phyloP scores from a whole-genome alignment of 2,888 invertebrate genomes.

The Drosophila nigricruria region DNA sequence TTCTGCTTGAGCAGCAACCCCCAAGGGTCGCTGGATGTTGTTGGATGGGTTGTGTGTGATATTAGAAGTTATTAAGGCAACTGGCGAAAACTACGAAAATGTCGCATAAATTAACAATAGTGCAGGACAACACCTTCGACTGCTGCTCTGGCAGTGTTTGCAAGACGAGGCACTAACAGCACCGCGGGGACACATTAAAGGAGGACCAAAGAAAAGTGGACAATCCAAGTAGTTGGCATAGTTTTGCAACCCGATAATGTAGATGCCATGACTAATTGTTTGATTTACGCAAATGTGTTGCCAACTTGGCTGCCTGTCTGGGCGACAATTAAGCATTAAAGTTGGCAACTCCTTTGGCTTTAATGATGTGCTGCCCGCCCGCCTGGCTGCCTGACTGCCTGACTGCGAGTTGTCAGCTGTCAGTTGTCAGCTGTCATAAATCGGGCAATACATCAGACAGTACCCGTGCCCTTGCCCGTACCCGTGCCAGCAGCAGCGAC shows the following conservation, averaged over 20 bases:
- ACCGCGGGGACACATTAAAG: slow-evolving; percentile 79
- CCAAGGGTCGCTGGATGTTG: slow-evolving; percentile 44
- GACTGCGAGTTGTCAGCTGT: slow-evolving; percentile 57
- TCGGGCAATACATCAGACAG: slow-evolving; percentile 70
- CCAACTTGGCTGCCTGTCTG: slow-evolving; percentile 15
- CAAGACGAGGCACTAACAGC: slow-evolving; percentile 75
- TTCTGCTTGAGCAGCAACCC: slow-evolving; percentile 27
- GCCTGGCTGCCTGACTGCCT: slow-evolving; percentile 7
- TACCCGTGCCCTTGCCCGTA: neutral
- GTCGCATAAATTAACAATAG: slow-evolving; percentile 75
- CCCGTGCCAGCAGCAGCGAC: slow-evolving; percentile 34
- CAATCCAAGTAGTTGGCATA: slow-evolving; percentile 49
- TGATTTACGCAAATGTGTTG: slow-evolving; percentile 77
- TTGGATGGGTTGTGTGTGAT: slow-evolving; percentile 9
- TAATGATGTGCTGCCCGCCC: slow-evolving; percentile 44
- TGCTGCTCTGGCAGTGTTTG: slow-evolving; percentile 37
- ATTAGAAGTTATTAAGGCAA: slow-evolving; percentile 78
- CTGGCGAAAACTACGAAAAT: slow-evolving; percentile 68
- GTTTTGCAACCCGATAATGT: slow-evolving; percentile 29
- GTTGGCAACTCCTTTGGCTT: slow-evolving; percentile 35
- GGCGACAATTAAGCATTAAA: slow-evolving; percentile 44
- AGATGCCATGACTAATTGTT: slow-evolving; percentile 77
- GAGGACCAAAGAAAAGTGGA: slow-evolving; percentile 61
- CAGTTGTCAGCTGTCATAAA: slow-evolving; percentile 74
- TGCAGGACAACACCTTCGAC: slow-evolving; percentile 72